A percentile compares a stretch with the other conserved stretches of the same genome.
These are phyloP conservation scores for Busseola fusca DNA, from an alignment of 2,888 invertebrate species.

Conservation along the genomic window DNA sequence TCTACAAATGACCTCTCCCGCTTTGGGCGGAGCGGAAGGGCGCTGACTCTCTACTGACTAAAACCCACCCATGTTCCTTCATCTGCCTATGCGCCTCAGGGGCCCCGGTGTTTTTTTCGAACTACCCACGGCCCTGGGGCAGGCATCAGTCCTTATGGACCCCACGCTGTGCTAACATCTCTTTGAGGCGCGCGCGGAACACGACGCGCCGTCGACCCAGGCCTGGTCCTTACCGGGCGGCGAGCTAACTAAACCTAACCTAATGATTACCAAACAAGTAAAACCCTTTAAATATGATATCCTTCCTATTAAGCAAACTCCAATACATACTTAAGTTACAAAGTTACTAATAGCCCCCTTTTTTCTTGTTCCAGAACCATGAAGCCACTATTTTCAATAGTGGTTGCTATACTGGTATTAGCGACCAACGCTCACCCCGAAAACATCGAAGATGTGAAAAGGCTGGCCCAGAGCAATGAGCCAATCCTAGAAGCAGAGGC, in stretches of 20 bases:
- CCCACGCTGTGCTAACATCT: too few species aligned
- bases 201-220: too few species aligned
- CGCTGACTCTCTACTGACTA: too few species aligned
- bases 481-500: slow-evolving; percentile 77
- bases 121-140: too few species aligned
- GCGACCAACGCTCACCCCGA: slow-evolving; percentile 77
- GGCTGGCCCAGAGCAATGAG: slow-evolving; percentile 75
- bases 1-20: too few species aligned
- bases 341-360: background rate
- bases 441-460: slow-evolving; percentile 77
- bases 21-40: too few species aligned
- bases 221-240: too few species aligned
- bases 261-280: background rate
- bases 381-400: slow-evolving; percentile 84
- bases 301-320: background rate
- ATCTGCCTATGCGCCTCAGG: too few species aligned
- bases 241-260: background rate
- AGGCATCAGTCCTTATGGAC: too few species aligned
- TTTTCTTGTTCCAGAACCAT: slow-evolving; percentile 82
- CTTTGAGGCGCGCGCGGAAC: too few species aligned
- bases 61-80: too few species aligned
- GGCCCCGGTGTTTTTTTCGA: too few species aligned
- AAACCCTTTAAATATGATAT: background rate
- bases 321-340: background rate
- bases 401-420: slow-evolving; percentile 80